These are phyloP conservation scores for Halictus quadricinctus DNA, from an alignment of 2,888 invertebrate genomes.

Conservation along the genomic window DNA sequence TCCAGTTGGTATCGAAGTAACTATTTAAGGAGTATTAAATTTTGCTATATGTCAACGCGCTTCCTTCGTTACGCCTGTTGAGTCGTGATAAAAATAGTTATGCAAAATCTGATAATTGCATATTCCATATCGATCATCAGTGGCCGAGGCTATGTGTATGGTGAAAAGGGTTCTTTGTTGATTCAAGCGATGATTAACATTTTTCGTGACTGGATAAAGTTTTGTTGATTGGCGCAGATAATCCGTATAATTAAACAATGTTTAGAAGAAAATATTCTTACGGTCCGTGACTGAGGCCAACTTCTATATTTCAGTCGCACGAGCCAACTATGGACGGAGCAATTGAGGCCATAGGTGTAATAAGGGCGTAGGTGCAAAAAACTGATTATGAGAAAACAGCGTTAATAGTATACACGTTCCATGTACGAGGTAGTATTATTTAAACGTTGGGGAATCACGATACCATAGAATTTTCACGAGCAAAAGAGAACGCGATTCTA, in stretches of 20 bases:
- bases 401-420: not conserved
- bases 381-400: not conserved
- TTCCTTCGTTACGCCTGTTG: too few relatives aligned
- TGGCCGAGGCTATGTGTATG: not conserved
- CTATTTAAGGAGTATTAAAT: not conserved
- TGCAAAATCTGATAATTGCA: not conserved
- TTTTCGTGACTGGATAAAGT: not conserved
- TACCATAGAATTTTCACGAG: not conserved
- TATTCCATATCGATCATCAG: not conserved
- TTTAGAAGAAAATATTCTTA: not conserved
- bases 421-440: not conserved
- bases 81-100: not conserved
- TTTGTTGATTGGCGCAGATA: not conserved
- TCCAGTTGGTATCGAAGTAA: not conserved
- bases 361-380: conserved; percentile 5
- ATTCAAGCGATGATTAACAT: not conserved
- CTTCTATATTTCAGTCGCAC: not conserved
- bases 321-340: not conserved
- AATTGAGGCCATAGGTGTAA: not conserved
- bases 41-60: too few relatives aligned
- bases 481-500: not conserved
- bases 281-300: not conserved
- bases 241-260: not conserved
- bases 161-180: not conserved
- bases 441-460: not conserved